Evolutionary conservation across 2,113 vertebrate genomes (phyloP).

Genomic region (Gambusia affinis): DNA sequence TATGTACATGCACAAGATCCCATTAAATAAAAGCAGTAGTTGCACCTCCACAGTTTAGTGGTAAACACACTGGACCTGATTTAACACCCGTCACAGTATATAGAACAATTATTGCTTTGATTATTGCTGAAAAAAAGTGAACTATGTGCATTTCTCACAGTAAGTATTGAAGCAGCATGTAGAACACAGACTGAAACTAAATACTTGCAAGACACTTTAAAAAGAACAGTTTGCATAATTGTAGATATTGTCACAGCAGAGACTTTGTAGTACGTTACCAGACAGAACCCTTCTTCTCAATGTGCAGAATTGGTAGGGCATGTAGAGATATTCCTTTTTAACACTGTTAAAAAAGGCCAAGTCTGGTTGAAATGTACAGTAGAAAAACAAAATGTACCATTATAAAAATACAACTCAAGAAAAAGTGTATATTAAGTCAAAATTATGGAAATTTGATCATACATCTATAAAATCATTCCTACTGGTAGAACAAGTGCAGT

Average conservation of each 20-base stretch:
- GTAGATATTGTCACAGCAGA: conserved; percentile 15
- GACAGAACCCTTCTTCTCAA: background rate
- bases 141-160: conserved; percentile 56
- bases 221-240: conserved; percentile 53
- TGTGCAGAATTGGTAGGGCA: background rate
- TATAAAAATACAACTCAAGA: background rate
- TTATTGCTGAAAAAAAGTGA: conserved; percentile 71
- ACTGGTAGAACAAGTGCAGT: background rate
- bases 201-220: conserved; percentile 29
- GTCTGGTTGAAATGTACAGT: background rate
- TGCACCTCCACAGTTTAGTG: conserved; percentile 63
- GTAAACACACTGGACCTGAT: conserved; percentile 55
- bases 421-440: background rate
- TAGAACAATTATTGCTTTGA: conserved; percentile 56
- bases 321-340: background rate
- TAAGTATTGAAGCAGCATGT: conserved; percentile 55
- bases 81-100: conserved; percentile 30
- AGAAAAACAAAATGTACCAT: no score
- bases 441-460: background rate
- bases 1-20: conserved; percentile 55
- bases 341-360: background rate
- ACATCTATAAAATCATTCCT: background rate
- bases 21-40: conserved; percentile 46
- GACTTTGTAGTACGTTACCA: background rate
- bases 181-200: conserved; percentile 17